Evolutionary conservation across 2,888 invertebrate genomes (phyloP).

Genomic region (Teleogryllus oceanicus): DNA sequence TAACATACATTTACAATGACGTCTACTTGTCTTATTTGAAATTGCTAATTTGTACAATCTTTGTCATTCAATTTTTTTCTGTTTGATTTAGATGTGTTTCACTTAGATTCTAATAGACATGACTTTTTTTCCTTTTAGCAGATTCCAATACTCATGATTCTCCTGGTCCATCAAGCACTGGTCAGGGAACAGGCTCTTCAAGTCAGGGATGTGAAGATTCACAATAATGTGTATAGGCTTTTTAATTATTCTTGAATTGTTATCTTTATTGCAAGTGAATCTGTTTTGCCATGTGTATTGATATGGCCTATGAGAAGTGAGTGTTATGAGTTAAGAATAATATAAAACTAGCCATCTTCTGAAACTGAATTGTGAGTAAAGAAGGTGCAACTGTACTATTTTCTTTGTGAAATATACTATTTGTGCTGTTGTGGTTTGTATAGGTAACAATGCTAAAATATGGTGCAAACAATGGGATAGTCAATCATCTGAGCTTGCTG

Average conservation of each 20-base stretch:
- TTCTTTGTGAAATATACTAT: neutral
- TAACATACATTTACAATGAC: too few species aligned
- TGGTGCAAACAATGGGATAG: slow-evolving; percentile 4
- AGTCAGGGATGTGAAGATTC: neutral
- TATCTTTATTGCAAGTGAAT: neutral
- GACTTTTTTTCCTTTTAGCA: neutral
- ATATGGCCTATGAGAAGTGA: neutral
- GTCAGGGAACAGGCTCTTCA: slow-evolving; percentile 10
- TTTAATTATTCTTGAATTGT: neutral
- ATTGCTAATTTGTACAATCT: too few species aligned
- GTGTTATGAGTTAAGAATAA: neutral
- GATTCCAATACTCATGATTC: slow-evolving; percentile 3
- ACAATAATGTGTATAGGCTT: slow-evolving; percentile 7
- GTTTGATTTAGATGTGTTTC: too few species aligned
- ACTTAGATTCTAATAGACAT: neutral
- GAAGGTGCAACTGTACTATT: slow-evolving; percentile 18
- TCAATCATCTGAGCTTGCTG: neutral
- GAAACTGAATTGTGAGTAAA: neutral
- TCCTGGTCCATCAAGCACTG: slow-evolving; percentile 9
- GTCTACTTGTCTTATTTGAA: too few species aligned
- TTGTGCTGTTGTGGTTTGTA: neutral
- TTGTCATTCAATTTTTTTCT: too few species aligned
- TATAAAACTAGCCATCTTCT: too few species aligned
- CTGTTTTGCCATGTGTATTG: neutral
- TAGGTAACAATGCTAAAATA: neutral